Conservation (phyloP, 2,888 invertebrate genomes). For the Phoronis australis region DNA sequence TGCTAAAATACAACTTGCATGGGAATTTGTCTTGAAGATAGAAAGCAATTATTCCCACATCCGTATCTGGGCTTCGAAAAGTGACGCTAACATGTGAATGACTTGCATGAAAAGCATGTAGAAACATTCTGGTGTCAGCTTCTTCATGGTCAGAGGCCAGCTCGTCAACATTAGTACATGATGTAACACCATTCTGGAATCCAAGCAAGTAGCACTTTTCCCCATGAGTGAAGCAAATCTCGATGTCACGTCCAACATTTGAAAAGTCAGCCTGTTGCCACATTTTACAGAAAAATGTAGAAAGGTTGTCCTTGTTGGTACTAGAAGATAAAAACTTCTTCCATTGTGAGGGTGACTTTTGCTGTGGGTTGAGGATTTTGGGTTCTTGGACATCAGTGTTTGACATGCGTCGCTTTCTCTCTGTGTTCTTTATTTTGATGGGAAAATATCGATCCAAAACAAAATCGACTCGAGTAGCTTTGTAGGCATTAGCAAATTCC, state of each 20-base stretch:
- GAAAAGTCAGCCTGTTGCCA: background rate
- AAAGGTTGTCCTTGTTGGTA: slow-evolving; percentile 4
- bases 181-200: background rate
- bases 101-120: slow-evolving; percentile 6
- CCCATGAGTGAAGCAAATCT: background rate
- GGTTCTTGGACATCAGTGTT: background rate
- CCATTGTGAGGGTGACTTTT: slow-evolving; percentile 6
- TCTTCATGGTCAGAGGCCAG: slow-evolving; percentile 5
- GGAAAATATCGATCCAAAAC: slow-evolving; percentile 5
- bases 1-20: background rate
- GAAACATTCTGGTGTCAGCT: slow-evolving; percentile 5
- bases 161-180: background rate
- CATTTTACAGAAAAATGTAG: background rate
- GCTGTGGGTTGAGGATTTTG: background rate
- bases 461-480: slow-evolving; percentile 1
- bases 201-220: background rate
- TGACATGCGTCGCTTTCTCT: slow-evolving; percentile 2
- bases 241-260: background rate
- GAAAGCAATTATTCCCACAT: slow-evolving; percentile 1
- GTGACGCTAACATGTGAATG: background rate
- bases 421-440: slow-evolving; percentile 2
- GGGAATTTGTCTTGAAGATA: background rate
- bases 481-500: background rate
- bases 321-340: slow-evolving; percentile 2
- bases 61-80: slow-evolving; percentile 1